Conservation (phyloP, 2,797 vertebrate species). For the Natrix natrix region DNA sequence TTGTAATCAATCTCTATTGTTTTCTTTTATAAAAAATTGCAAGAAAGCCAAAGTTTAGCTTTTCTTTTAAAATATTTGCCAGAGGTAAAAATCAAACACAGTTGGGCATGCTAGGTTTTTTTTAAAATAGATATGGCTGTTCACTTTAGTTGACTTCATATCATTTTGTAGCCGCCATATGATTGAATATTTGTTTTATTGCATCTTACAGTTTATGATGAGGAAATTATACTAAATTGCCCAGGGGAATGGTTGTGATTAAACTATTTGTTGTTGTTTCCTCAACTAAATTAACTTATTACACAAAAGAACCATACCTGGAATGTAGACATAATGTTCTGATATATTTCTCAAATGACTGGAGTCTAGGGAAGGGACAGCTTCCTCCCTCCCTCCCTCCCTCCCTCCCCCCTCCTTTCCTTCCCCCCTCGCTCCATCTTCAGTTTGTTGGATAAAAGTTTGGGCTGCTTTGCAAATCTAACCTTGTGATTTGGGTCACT, state of each 20-base stretch:
- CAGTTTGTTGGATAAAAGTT: slow-evolving; percentile 71
- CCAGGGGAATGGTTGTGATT: slow-evolving; percentile 80
- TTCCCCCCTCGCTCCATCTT: slow-evolving; percentile 5
- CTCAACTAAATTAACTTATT: slow-evolving; percentile 72
- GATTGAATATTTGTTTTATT: slow-evolving; percentile 68
- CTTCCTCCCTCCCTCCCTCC: too few species aligned
- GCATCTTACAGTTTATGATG: slow-evolving; percentile 69
- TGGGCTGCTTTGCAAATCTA: slow-evolving; percentile 56
- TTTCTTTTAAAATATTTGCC: neutral
- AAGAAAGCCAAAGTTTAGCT: neutral
- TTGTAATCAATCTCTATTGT: neutral
- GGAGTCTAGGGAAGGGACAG: slow-evolving; percentile 35
- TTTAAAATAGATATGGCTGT: slow-evolving; percentile 22
- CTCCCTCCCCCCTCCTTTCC: too few species aligned
- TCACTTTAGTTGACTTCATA: slow-evolving; percentile 44
- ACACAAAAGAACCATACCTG: slow-evolving; percentile 62
- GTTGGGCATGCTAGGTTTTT: slow-evolving; percentile 46
- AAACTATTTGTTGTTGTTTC: slow-evolving; percentile 84
- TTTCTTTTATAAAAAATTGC: neutral
- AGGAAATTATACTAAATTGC: slow-evolving; percentile 79
- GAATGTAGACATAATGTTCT: slow-evolving; percentile 68
- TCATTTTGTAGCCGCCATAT: slow-evolving; percentile 61
- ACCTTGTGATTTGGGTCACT: slow-evolving; percentile 57
- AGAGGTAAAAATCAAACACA: slow-evolving; percentile 21
- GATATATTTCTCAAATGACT: slow-evolving; percentile 73